Percentiles rank a stretch among this genome's conserved stretches.
Conservation (phyloP, 2,113 vertebrate species). For the Motacilla tschutschensis region DNA sequence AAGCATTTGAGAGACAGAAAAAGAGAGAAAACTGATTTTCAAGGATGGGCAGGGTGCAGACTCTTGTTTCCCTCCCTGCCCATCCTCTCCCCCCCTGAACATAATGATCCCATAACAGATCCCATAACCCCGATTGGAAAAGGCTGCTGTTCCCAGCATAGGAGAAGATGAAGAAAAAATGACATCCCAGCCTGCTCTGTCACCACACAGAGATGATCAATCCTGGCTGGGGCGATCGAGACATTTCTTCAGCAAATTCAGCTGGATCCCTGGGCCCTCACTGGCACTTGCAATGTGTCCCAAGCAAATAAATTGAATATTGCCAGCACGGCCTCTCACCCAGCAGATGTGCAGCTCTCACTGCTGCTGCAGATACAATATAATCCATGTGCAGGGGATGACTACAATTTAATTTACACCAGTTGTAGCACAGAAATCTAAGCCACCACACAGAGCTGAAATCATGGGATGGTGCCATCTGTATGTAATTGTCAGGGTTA, state of each 20-base stretch:
- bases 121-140: neutral
- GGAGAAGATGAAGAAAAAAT: neutral
- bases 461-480: constrained; percentile 43
- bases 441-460: constrained; percentile 41
- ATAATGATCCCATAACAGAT: accelerated
- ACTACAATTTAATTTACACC: constrained; percentile 38
- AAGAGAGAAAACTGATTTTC: neutral
- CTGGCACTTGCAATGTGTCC: neutral
- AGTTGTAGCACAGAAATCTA: constrained; percentile 37
- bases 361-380: neutral
- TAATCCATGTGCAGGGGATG: neutral
- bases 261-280: neutral
- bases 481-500: constrained; percentile 47
- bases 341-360: neutral
- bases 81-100: neutral
- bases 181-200: neutral
- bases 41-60: neutral
- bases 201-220: neutral
- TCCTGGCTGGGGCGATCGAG: neutral
- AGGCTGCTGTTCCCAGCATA: neutral
- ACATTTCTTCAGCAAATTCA: constrained; percentile 5
- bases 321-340: constrained; percentile 25
- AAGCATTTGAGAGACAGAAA: neutral
- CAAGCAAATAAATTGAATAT: neutral
- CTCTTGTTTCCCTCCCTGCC: neutral